Conservation (phyloP, 2,888 invertebrate species). For the Slavum lentiscoides region DNA sequence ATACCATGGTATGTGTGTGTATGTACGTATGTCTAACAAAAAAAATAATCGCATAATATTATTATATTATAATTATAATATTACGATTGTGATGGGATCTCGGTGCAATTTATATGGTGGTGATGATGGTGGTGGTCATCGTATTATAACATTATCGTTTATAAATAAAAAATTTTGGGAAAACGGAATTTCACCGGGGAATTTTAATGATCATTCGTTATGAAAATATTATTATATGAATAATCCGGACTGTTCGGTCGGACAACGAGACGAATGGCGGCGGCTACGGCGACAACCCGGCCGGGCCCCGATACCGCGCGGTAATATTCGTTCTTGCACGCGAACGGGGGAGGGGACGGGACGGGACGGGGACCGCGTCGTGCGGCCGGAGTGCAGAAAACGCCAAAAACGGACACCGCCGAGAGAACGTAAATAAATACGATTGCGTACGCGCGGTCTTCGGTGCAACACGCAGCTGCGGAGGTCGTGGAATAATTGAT, state of each 20-base stretch:
- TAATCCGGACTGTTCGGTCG: not conserved
- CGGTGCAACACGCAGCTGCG: not conserved
- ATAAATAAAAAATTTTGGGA: not conserved
- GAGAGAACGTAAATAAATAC: not conserved
- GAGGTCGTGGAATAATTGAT: not conserved
- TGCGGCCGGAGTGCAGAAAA: not conserved
- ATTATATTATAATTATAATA: no score
- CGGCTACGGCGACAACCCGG: not conserved
- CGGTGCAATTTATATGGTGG: no score
- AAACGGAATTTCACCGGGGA: not conserved
- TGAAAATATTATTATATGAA: not conserved
- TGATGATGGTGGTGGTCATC: no score
- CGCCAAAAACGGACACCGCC: no score
- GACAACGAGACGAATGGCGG: not conserved
- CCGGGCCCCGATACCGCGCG: not conserved
- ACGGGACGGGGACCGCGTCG: no score
- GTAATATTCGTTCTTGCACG: not conserved
- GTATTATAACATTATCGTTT: not conserved
- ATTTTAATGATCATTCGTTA: not conserved
- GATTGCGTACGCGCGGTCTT: no score
- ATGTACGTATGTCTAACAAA: constrained; percentile 8
- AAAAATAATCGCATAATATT: not conserved
- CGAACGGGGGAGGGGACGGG: no score
- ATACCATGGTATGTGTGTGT: constrained; percentile 38
- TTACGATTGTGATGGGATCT: no score